These are phyloP conservation scores for Bergia puertoricense DNA, from an alignment of 92 coral and sea anemone genomes.

Conservation along the genomic window DNA sequence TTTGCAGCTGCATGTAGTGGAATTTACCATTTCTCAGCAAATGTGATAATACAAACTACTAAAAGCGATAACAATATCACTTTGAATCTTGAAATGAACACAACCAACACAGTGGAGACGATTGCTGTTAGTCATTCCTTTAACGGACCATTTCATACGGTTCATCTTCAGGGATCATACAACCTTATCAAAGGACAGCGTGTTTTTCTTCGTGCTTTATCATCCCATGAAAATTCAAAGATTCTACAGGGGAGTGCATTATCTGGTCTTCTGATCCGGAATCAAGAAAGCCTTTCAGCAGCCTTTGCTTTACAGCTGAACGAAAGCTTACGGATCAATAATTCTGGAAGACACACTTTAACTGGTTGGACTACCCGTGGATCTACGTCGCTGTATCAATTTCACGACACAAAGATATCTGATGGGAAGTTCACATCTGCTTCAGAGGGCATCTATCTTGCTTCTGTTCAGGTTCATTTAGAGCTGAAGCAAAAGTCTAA, in stretches of 20 bases:
- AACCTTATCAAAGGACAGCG: slow-evolving; percentile 9
- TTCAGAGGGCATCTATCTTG: slow-evolving; percentile 14
- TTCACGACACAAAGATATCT: neutral
- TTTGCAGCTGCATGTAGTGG: slow-evolving; percentile 23
- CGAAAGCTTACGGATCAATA: neutral
- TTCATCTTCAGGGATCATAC: slow-evolving; percentile 17
- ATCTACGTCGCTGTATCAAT: neutral
- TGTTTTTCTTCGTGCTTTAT: slow-evolving; percentile 24
- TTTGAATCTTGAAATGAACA: neutral
- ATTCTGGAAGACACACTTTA: slow-evolving; percentile 7
- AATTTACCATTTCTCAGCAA: slow-evolving; percentile 28
- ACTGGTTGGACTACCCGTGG: slow-evolving; percentile 30
- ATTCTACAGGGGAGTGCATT: slow-evolving; percentile 28
- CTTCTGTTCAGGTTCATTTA: slow-evolving; percentile 15
- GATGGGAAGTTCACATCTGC: slow-evolving; percentile 10
- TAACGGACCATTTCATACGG: neutral
- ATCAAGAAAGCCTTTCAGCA: neutral
- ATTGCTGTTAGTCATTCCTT: slow-evolving; percentile 4
- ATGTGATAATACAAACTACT: slow-evolving; percentile 19
- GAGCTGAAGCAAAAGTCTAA: neutral
- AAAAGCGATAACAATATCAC: neutral
- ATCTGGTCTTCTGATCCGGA: slow-evolving; percentile 17
- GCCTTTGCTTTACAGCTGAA: slow-evolving; percentile 21
- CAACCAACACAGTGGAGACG: neutral
- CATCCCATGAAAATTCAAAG: neutral